Evolutionary conservation across 2,888 invertebrate genomes (phyloP).

Genomic region (Agrotis puta): DNA sequence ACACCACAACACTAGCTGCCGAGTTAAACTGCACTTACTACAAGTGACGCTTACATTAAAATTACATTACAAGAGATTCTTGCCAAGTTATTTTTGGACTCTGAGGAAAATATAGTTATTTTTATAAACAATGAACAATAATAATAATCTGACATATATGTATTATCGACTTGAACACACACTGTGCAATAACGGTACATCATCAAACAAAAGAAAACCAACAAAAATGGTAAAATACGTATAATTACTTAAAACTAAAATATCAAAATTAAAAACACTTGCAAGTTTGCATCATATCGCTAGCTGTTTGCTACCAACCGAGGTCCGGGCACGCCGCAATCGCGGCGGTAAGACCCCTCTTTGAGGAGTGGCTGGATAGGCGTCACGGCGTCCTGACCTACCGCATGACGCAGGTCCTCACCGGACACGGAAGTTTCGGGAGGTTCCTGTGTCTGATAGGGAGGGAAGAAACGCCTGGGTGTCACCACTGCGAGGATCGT

Average conservation of each 20-base stretch:
- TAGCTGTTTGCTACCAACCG: neutral
- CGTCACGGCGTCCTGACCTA: too few relatives aligned
- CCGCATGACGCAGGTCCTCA: too few relatives aligned
- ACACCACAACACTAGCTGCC: slow-evolving; percentile 16
- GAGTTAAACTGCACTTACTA: slow-evolving; percentile 12
- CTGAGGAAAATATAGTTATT: neutral
- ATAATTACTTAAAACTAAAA: neutral
- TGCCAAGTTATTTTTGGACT: neutral
- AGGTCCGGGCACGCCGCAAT: too few relatives aligned
- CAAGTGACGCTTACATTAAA: slow-evolving; percentile 24
- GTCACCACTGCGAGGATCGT: too few relatives aligned
- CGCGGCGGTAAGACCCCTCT: too few relatives aligned
- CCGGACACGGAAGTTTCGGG: too few relatives aligned
- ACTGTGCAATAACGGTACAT: slow-evolving; percentile 20
- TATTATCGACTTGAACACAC: neutral
- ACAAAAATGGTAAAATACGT: neutral
- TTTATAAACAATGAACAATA: neutral
- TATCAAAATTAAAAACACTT: neutral
- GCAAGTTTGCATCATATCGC: neutral
- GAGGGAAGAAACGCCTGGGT: too few relatives aligned
- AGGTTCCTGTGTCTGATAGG: too few relatives aligned
- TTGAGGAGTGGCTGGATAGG: too few relatives aligned
- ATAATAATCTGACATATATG: neutral
- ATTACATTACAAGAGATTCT: slow-evolving; percentile 11
- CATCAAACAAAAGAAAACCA: slow-evolving; percentile 16